phyloP scores from a whole-genome alignment of 2,888 invertebrate species.

The Tenthredo scrophulariae region DNA sequence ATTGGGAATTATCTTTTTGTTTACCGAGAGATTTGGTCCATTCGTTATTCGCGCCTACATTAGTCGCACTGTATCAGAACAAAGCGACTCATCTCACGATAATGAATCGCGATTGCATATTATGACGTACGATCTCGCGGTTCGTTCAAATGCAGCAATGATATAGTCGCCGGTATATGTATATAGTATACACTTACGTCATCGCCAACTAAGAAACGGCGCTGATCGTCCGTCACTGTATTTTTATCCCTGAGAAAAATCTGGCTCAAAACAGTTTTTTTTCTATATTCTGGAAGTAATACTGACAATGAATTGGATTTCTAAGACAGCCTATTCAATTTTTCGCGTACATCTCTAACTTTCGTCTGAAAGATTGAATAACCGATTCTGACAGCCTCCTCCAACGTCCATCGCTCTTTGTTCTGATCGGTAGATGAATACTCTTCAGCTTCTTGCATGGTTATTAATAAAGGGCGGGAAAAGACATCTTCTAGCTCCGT shows the following conservation, averaged over 20 bases:
- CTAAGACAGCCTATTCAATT: too few species aligned
- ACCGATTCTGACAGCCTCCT: neutral
- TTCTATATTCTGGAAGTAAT: neutral
- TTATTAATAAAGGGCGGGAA: neutral
- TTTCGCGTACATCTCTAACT: neutral
- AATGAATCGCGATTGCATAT: neutral
- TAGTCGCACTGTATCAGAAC: neutral
- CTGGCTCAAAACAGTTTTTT: neutral
- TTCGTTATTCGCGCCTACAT: neutral
- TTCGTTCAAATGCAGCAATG: neutral
- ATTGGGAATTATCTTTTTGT: slow-evolving; percentile 47
- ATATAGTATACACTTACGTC: neutral
- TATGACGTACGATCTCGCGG: neutral
- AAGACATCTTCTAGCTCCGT: neutral
- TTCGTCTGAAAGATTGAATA: neutral
- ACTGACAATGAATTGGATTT: neutral
- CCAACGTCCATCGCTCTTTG: neutral
- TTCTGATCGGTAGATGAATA: neutral
- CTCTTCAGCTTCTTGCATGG: too few species aligned
- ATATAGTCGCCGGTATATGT: neutral
- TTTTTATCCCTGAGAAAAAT: slow-evolving; percentile 13
- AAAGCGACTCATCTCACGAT: neutral
- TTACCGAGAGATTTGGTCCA: neutral
- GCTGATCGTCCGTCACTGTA: neutral
- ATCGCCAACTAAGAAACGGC: slow-evolving; percentile 19